Percentiles rank a stretch among this genome's conserved stretches.
phyloP scores from a whole-genome alignment of 2,888 invertebrate genomes.

The Trilocha varians region DNA sequence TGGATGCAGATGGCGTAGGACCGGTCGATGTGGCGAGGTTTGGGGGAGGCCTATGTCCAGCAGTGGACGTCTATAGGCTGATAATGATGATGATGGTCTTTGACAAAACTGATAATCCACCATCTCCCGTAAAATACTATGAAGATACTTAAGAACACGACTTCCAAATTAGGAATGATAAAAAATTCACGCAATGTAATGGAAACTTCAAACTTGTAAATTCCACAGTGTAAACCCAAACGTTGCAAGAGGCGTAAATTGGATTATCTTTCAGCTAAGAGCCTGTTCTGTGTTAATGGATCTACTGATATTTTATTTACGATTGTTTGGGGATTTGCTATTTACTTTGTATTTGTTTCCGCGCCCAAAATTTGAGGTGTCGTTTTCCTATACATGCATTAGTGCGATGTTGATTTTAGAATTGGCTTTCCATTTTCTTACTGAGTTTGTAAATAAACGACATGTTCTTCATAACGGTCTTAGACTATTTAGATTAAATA shows the following conservation, averaged over 20 bases:
- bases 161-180: neutral
- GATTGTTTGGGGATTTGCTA: neutral
- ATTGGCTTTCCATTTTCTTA: too few species aligned
- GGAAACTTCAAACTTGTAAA: neutral
- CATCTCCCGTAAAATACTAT: too few species aligned
- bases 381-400: neutral
- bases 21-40: too few species aligned
- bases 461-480: too few species aligned
- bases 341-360: neutral
- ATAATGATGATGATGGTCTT: too few species aligned
- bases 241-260: neutral
- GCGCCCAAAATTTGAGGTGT: neutral
- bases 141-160: neutral
- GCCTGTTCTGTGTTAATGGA: neutral
- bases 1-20: too few species aligned
- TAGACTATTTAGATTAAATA: too few species aligned
- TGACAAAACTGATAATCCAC: too few species aligned
- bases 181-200: neutral
- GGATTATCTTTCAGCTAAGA: neutral
- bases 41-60: too few species aligned
- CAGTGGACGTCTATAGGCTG: too few species aligned
- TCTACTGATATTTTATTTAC: neutral
- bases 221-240: neutral
- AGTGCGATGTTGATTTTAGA: too few species aligned
- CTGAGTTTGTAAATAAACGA: too few species aligned